Evolutionary conservation across 1,140 invertebrate genomes (phyloP).

Genomic region (Metaphire vulgaris): DNA sequence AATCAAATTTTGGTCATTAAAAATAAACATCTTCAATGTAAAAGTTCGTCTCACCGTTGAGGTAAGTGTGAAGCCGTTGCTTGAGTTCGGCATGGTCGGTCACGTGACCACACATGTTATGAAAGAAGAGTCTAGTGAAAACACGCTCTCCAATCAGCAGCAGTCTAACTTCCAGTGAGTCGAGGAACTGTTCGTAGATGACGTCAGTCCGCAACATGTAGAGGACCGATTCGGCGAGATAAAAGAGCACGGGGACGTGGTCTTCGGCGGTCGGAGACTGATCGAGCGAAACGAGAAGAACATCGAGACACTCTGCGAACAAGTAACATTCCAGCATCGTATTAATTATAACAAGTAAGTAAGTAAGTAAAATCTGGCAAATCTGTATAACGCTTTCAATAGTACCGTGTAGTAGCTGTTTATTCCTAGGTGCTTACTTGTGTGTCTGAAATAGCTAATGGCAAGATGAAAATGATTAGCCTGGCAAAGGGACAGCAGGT

Average conservation of each 20-base stretch:
- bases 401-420: no score
- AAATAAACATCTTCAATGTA: no score
- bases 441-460: no score
- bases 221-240: slow-evolving; percentile 50
- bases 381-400: no score
- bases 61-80: slow-evolving; percentile 46
- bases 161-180: slow-evolving; percentile 48
- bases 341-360: no score
- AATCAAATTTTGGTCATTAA: no score
- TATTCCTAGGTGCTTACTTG: no score
- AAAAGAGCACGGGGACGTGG: slow-evolving; percentile 50
- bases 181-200: slow-evolving; percentile 46
- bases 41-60: slow-evolving; percentile 46
- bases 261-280: slow-evolving; percentile 44
- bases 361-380: no score
- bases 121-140: slow-evolving; percentile 48
- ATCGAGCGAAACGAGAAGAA: slow-evolving; percentile 46
- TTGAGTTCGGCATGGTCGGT: slow-evolving; percentile 45
- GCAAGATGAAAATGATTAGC: no score
- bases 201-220: slow-evolving; percentile 52
- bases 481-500: no score
- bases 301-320: slow-evolving; percentile 47
- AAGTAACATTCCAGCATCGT: no score
- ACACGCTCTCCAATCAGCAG: slow-evolving; percentile 49
- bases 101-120: slow-evolving; percentile 50